A percentile compares a stretch with the other conserved stretches of the same genome.
These are phyloP conservation scores for Caretta caretta DNA, from an alignment of 2,113 vertebrate species.

Conservation along the genomic window DNA sequence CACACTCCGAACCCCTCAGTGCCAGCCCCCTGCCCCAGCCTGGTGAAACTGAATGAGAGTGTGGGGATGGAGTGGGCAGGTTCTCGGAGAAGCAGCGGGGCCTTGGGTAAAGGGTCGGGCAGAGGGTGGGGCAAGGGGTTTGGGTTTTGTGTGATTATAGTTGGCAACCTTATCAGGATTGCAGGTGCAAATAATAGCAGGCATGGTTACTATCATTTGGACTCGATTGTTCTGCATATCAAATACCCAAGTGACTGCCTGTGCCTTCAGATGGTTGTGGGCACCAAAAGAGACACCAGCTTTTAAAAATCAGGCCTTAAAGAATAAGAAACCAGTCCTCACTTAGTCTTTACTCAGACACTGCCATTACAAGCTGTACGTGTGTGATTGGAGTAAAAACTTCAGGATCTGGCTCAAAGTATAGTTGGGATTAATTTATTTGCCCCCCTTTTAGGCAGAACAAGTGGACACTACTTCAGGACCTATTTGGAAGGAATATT, in stretches of 20 bases:
- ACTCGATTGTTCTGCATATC: not conserved
- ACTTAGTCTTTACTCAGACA: not conserved
- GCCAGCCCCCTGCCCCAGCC: too few relatives aligned
- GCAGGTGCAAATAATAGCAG: not conserved
- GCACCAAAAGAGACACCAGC: not conserved
- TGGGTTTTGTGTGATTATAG: too few relatives aligned
- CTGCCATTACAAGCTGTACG: not conserved
- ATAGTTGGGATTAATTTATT: not conserved
- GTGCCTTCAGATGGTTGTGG: not conserved
- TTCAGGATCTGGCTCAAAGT: not conserved
- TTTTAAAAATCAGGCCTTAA: not conserved
- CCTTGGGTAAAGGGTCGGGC: too few relatives aligned
- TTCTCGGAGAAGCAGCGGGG: too few relatives aligned
- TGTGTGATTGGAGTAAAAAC: not conserved
- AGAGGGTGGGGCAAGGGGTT: too few relatives aligned
- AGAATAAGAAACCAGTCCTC: not conserved
- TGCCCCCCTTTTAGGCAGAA: not conserved
- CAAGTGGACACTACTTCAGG: not conserved
- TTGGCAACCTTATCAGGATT: not conserved
- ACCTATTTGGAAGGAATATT: not conserved
- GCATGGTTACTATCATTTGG: not conserved
- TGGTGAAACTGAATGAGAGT: too few relatives aligned
- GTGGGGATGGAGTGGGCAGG: too few relatives aligned
- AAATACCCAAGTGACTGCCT: not conserved
- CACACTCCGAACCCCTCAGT: too few relatives aligned